Base-by-base conservation (phyloP, 2,113 vertebrate genomes). In the Ciconia maguari region DNA sequence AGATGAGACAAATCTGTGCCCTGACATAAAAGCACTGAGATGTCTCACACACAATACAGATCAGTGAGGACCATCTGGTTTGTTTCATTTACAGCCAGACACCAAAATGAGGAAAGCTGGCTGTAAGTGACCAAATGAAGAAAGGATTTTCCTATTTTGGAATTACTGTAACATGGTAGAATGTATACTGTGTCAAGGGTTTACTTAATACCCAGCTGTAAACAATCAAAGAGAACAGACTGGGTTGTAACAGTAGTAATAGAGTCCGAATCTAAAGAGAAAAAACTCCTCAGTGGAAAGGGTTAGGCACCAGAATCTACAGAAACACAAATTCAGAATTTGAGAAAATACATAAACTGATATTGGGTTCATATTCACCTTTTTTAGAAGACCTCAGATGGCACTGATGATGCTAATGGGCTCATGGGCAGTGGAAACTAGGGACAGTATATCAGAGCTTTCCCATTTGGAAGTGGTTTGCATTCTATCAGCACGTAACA, bases 21-120 rank as follows among this genome's bases (percentile, higher is more conserved):
- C 69, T 93, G 54, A 89, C 93, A 95, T 90, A 95, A 95, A 97
- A 94, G 75, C 88, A 87, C 74, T 72, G 85, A 91, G 60, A 96
- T 69, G 27, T 68, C 91, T 91, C 92, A 62, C 46, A 77, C 77
- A 95, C 38, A 94, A 93, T 77, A 81, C 83, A 94, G 57, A 96
- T 93, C 75, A 94, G 74, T 7, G 42, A 84, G 51, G 57, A 92
- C 96, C 96, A 97, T 97, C 96, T 98, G 97, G 70, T 88, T 96
- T 85, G 51, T 96, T 95, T 92, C 57, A 57, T 90, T 89, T 94
- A 55, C 78, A 93, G 90, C 85, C 92, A 96, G 85, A 83, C 60
- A 87, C 36, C 22, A 91, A 94, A 96, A 96, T 65, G 60, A 91
- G 82, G 30, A 85, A 93, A 96, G 72, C 57, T 82, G 52, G 38